Conservation (phyloP, 2,797 vertebrate species). For the Sebastes taczanowskii region DNA sequence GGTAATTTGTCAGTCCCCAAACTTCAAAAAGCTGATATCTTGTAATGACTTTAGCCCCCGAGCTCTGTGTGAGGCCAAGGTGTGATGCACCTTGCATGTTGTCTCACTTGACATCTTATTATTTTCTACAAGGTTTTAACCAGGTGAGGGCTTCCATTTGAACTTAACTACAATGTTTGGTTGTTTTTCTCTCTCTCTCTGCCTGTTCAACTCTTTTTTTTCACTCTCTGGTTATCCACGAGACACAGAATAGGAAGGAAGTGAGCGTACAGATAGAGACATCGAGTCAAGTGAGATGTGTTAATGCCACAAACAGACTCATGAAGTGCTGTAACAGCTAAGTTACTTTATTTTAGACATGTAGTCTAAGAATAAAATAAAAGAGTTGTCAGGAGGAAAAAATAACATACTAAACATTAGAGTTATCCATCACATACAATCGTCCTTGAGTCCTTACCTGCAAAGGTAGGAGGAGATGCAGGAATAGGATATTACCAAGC, state of each 20-base stretch:
- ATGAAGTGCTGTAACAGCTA: background rate
- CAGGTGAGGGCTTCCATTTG: conserved; percentile 8
- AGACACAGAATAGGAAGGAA: too few species aligned
- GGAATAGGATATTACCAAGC: too few species aligned
- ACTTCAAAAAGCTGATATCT: conserved; percentile 68
- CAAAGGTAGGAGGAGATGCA: background rate
- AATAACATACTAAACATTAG: background rate
- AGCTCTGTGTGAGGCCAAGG: conserved; percentile 46
- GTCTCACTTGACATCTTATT: conserved; percentile 43
- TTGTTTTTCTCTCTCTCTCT: background rate
- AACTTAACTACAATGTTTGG: background rate
- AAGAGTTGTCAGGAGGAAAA: background rate
- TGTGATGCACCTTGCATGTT: conserved; percentile 51
- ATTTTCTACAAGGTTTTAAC: conserved; percentile 39
- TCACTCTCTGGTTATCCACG: background rate
- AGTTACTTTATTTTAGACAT: background rate
- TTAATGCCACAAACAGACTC: too few species aligned
- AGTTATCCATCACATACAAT: background rate
- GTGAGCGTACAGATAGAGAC: too few species aligned
- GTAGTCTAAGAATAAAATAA: background rate
- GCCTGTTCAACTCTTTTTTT: background rate
- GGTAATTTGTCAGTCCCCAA: conserved; percentile 79
- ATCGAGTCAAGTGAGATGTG: too few species aligned
- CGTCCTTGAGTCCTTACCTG: background rate
- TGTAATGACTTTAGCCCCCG: conserved; percentile 71